Evolutionary conservation across 2,113 vertebrate species (phyloP), one percentile per base, ranked within the genome.

Genomic region (Oreochromis tanganicae): DNA sequence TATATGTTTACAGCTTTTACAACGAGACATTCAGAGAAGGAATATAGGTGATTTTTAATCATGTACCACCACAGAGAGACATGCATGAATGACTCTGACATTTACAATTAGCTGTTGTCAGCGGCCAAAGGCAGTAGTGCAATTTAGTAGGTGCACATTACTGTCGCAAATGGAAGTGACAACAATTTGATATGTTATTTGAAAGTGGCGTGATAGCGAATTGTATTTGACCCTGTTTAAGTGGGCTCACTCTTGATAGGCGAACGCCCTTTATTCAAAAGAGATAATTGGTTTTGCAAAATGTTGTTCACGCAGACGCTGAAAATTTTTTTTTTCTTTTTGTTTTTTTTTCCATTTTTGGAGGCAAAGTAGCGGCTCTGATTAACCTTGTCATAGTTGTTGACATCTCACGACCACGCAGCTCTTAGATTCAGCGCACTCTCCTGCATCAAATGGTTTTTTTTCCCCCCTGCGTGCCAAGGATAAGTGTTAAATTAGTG

Each of bases 101-200:
- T 95, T 93, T 86, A 94, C 94, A 95, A 95, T 96, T 95, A 94
- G 93, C 93, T 89, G 93, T 95, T 96, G 95, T 95, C 94, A 95
- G 85, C 89, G 84, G 84, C 93, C 91, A 87, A 88, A 92, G 90
- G 92, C 91, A 90, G 83, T 89, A 16, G 82, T 92, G 93, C 94
- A 96, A 96, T 95, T 95, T 95, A 85, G 92, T 87, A 89, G 93
- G 93, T 95, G 82, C 94, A 92, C 91, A 94, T 96, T 96, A 93
- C 82, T 91, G 91, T 87, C 78, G 73, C 85, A 91, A 95, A 93
- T 93, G 87, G 90, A 95, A 94, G 89, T 91, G 94, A 93, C 94
- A 95, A 93, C 94, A 94, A 85, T 92, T 95, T 95, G 93, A 93
- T 93, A 93, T 94, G 95, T 95, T 93, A 91, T 93, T 88, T 87